These are phyloP conservation scores for Lysandra coridon DNA, from an alignment of 2,888 invertebrate genomes.

Conservation along the genomic window DNA sequence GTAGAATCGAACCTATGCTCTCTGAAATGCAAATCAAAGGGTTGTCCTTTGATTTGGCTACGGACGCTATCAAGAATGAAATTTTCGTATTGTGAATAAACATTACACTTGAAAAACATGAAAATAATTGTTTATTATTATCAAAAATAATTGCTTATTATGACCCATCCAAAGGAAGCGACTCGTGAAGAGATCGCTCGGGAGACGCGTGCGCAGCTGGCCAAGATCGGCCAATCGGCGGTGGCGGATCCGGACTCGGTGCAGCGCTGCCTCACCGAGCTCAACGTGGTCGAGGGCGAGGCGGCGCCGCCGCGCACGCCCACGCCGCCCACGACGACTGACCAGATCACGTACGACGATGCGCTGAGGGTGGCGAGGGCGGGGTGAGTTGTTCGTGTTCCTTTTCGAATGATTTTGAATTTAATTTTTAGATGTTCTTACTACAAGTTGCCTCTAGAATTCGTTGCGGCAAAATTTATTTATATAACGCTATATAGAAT, in stretches of 20 bases:
- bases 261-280: slow-evolving; percentile 65
- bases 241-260: slow-evolving; percentile 65
- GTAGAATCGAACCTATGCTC: no score
- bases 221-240: slow-evolving; percentile 66
- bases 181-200: slow-evolving; percentile 60
- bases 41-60: no score
- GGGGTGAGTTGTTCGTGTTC: slow-evolving; percentile 48
- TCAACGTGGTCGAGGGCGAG: slow-evolving; percentile 70
- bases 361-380: slow-evolving; percentile 53
- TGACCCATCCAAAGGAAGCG: slow-evolving; percentile 48
- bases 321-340: slow-evolving; percentile 65
- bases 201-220: slow-evolving; percentile 59
- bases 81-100: no score
- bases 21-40: no score
- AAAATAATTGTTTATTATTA: no score
- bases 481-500: no score
- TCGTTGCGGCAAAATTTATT: no score
- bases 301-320: slow-evolving; percentile 58
- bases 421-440: no score
- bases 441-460: no score
- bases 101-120: no score
- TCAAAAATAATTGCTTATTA: no score
- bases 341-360: slow-evolving; percentile 66
- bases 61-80: no score
- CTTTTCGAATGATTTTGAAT: neutral